Conservation (phyloP, 2,797 vertebrate species). For the Podarcis siculus region DNA sequence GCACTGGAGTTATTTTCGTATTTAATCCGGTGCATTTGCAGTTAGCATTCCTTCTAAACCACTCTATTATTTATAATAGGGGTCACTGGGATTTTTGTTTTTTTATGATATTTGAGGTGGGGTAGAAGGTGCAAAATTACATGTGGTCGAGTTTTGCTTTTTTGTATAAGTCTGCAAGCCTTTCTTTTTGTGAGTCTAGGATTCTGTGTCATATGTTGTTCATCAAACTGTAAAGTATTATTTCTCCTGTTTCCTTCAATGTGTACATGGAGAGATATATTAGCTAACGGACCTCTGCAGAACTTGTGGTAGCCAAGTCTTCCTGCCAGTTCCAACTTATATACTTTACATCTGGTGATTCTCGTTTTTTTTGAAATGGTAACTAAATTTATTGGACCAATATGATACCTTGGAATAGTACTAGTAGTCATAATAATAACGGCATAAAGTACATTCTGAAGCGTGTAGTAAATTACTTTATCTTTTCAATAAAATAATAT, state of each 20-base stretch:
- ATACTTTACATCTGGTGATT: conserved; percentile 60
- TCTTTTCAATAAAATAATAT: conserved; percentile 25
- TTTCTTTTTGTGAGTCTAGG: conserved; percentile 39
- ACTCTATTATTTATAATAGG: conserved; percentile 29
- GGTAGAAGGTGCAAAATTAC: conserved; percentile 30
- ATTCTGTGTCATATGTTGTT: conserved; percentile 66
- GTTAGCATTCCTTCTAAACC: conserved; percentile 17
- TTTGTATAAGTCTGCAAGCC: conserved; percentile 29
- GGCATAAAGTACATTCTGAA: conserved; percentile 5
- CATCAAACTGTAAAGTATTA: conserved; percentile 70
- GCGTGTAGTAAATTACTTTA: neutral
- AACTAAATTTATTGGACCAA: conserved; percentile 53
- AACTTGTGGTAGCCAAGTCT: conserved; percentile 53
- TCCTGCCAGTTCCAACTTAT: conserved; percentile 60
- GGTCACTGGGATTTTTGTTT: neutral
- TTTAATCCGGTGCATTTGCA: conserved; percentile 16
- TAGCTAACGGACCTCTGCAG: conserved; percentile 58
- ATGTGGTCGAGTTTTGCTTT: neutral
- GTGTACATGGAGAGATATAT: conserved; percentile 39
- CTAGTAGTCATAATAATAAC: neutral
- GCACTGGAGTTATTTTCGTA: conserved; percentile 32
- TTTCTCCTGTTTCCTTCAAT: conserved; percentile 68
- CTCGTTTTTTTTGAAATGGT: conserved; percentile 44
- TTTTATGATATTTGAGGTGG: conserved; percentile 4
- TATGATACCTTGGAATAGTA: conserved; percentile 18